A percentile compares a stretch with the other conserved stretches of the same genome.
These are phyloP conservation scores for Phataginus tetradactyla DNA, from an alignment of 2,797 vertebrate genomes.

Conservation along the genomic window DNA sequence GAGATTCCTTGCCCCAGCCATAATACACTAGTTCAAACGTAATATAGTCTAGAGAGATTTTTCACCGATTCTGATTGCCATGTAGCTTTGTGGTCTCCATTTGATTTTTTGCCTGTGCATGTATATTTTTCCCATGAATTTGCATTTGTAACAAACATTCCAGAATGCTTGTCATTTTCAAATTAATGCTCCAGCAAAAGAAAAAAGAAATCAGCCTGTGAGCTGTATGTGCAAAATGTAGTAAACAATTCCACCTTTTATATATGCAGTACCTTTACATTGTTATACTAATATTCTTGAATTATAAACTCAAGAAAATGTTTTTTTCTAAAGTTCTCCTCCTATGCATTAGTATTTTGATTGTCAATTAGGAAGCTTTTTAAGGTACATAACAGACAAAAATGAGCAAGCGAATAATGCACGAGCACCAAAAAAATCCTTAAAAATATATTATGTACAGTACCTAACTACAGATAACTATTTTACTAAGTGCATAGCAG, in stretches of 20 bases:
- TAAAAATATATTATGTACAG: slow-evolving; percentile 21
- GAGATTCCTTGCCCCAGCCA: slow-evolving; percentile 52
- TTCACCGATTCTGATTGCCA: slow-evolving; percentile 61
- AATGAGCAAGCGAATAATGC: slow-evolving; percentile 65
- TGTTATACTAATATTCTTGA: slow-evolving; percentile 63
- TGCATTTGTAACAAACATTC: slow-evolving; percentile 70
- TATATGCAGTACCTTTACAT: slow-evolving; percentile 62
- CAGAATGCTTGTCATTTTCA: slow-evolving; percentile 70
- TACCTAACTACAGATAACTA: slow-evolving; percentile 56
- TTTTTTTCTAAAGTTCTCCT: slow-evolving; percentile 78
- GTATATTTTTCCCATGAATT: slow-evolving; percentile 80
- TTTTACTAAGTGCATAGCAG: slow-evolving; percentile 73
- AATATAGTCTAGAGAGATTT: slow-evolving; percentile 73
- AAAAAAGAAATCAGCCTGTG: slow-evolving; percentile 68
- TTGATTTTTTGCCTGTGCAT: slow-evolving; percentile 72
- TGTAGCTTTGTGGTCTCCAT: slow-evolving; percentile 75
- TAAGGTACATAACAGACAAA: slow-evolving; percentile 67
- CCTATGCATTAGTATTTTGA: slow-evolving; percentile 79
- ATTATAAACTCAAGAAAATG: slow-evolving; percentile 74
- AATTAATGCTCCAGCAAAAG: slow-evolving; percentile 67
- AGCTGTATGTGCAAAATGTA: slow-evolving; percentile 67
- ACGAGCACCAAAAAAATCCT: slow-evolving; percentile 31
- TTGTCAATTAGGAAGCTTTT: slow-evolving; percentile 76
- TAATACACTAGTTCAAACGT: slow-evolving; percentile 61
- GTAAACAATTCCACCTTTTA: slow-evolving; percentile 64